Conservation (phyloP, 2,113 vertebrate genomes). For the Eulacestoma nigropectus region DNA sequence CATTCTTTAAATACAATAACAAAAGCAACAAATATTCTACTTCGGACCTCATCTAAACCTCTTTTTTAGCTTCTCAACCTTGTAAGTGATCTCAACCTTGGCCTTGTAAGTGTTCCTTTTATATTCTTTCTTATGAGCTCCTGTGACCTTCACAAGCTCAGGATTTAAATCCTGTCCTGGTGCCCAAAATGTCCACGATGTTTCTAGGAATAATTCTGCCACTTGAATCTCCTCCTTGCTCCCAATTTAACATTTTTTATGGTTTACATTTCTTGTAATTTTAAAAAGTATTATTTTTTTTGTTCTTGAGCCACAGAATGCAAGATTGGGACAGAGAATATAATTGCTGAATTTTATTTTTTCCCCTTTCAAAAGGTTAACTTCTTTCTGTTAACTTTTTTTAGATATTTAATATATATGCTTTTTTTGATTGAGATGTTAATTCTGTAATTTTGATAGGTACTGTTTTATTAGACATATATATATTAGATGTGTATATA, state of each 20-base stretch:
- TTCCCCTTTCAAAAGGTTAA: not conserved
- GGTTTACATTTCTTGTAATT: not conserved
- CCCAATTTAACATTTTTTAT: not conserved
- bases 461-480: slow-evolving; percentile 60
- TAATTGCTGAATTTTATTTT: not conserved
- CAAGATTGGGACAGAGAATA: not conserved
- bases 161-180: not conserved
- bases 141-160: not conserved
- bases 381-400: slow-evolving; percentile 51
- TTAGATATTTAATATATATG: not conserved
- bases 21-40: not conserved
- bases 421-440: not conserved
- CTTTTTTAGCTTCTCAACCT: not conserved
- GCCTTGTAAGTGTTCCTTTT: not conserved
- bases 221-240: not conserved
- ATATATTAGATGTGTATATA: not conserved
- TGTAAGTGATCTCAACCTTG: not conserved
- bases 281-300: not conserved
- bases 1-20: not conserved
- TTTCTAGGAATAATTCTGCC: not conserved
- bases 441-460: not conserved
- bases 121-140: not conserved
- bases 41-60: not conserved
- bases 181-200: not conserved
- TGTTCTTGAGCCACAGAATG: not conserved